Evolutionary conservation across 2,888 invertebrate genomes (phyloP).

Genomic region (Lochmaea capreae): DNA sequence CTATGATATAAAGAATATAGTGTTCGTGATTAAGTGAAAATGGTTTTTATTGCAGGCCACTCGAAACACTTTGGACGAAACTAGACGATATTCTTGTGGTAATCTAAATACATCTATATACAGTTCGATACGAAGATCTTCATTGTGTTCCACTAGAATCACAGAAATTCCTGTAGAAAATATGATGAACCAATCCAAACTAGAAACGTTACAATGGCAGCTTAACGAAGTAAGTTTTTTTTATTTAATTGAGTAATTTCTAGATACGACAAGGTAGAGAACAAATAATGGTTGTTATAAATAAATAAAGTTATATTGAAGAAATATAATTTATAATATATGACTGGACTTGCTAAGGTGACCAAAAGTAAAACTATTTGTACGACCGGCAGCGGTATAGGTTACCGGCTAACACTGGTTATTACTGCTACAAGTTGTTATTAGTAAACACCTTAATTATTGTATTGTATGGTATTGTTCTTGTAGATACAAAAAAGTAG

Average conservation of each 20-base stretch:
- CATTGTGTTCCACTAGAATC: constrained; percentile 54
- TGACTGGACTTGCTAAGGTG: no score
- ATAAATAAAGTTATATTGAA: no score
- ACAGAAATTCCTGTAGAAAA: constrained; percentile 69
- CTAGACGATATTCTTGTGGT: constrained; percentile 47
- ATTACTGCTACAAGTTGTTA: not conserved
- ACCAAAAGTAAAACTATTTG: no score
- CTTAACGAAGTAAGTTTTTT: constrained; percentile 73
- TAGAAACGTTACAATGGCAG: constrained; percentile 80
- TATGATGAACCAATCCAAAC: constrained; percentile 74
- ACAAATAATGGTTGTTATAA: no score
- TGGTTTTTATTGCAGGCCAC: constrained; percentile 45
- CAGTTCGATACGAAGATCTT: constrained; percentile 48
- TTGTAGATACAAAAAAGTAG: constrained; percentile 77
- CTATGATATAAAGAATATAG: no score
- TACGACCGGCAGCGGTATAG: no score
- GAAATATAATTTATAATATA: no score
- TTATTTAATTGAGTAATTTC: not conserved
- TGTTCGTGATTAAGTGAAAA: no score
- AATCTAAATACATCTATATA: constrained; percentile 40
- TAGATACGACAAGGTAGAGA: no score
- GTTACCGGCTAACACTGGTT: no score
- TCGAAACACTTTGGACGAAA: constrained; percentile 42
- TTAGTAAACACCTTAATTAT: no score
- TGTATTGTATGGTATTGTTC: constrained; percentile 13